Evolutionary conservation across 2,797 vertebrate genomes (phyloP).

Genomic region (Gobionotothen gibberifrons): DNA sequence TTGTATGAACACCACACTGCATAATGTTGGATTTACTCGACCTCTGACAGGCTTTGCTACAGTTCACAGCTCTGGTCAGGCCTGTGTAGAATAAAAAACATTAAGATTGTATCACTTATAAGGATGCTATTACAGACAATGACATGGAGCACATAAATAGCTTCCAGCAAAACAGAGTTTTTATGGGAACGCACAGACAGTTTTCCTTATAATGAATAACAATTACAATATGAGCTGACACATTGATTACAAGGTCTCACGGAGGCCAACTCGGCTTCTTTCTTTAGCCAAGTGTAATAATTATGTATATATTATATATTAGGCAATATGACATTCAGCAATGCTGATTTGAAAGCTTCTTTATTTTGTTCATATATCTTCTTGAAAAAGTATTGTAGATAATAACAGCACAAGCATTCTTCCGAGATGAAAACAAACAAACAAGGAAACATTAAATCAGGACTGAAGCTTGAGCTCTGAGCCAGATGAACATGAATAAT

Average conservation of each 20-base stretch:
- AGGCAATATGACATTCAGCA: background rate
- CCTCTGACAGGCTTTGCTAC: background rate
- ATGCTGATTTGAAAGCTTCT: background rate
- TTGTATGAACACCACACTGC: background rate
- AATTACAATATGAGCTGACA: constrained; percentile 10
- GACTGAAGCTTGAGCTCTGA: background rate
- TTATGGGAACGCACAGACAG: background rate
- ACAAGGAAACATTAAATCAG: background rate
- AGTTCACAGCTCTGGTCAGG: constrained; percentile 3
- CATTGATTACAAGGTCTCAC: constrained; percentile 11
- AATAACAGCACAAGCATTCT: background rate
- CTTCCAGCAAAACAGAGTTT: background rate
- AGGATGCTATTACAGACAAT: constrained; percentile 9
- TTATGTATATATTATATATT: too few species aligned
- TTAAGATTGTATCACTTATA: constrained; percentile 2
- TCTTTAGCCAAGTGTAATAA: background rate
- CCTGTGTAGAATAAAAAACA: background rate
- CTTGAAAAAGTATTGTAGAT: background rate
- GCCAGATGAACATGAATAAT: background rate
- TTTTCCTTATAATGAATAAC: background rate
- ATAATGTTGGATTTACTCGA: background rate
- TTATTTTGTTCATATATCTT: background rate
- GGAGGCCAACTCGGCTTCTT: background rate
- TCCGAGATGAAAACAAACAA: background rate
- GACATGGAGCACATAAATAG: constrained; percentile 11